Evolutionary conservation across 2,888 invertebrate genomes (phyloP), one percentile per base, ranked within the genome.

Genomic region (Caenorhabditis panamensis): DNA sequence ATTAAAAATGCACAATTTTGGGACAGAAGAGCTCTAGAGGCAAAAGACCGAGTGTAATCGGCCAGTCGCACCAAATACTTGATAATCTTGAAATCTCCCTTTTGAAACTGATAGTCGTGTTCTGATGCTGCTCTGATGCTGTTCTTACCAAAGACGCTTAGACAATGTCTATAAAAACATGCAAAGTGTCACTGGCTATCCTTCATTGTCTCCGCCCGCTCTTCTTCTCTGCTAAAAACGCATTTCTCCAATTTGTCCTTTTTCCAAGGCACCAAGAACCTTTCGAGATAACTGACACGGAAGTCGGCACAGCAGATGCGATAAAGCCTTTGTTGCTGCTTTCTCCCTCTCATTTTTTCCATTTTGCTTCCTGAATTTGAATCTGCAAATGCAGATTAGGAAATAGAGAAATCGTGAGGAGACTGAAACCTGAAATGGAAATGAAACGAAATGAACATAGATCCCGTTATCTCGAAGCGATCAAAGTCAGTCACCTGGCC

Each of bases 171-270:
- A 49, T 49, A 49, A 49, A 49, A 16, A 24, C 1, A n/a, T 13
- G 16, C 13, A 54, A 28, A n/a, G 22, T 63, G 31, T 51, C 37
- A 41, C 22, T 16, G 9, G 59, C 37, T 51, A 31, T 26, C 37
- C 28, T 13, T 67, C 31, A 18, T 8, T 58, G 4, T 26, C 26
- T 26, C 26, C 36, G 24, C 49, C 22, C 22, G 16, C 59, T 44
- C 44, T 47, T 31, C 9, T 31, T 31, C 5, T 9, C 4, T 6
- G 31, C 4, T 20, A 28, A 58, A 24, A 54, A 47, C 36, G 56
- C 58, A 56, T 56, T 49, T 47, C 54, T 72, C 56, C 58, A 58
- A 72, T 72, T 72, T 64, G 72, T 72, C 63, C 11, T 37, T 49
- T 22, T 36, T 36, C 58, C 31, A 36, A 36, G 49, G 63, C 62